Evolutionary conservation across 2,888 invertebrate species (phyloP).

Genomic region (Linnaemya vulpina): DNA sequence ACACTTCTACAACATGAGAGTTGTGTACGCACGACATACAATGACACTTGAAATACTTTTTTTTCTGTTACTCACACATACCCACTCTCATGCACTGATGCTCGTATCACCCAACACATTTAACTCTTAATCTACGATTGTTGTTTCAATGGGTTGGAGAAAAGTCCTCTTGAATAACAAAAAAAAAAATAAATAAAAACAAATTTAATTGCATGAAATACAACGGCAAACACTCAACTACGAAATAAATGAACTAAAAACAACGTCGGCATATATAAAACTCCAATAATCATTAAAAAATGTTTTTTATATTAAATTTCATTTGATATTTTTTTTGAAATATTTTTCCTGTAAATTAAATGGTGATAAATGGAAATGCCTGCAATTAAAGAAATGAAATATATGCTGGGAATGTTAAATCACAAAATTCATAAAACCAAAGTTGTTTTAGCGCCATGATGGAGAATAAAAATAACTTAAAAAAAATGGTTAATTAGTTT

Average conservation of each 20-base stretch:
- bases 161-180: background rate
- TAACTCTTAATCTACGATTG: constrained; percentile 45
- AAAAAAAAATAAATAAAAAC: constrained; percentile 18
- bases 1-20: background rate
- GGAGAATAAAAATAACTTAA: background rate
- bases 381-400: constrained; percentile 57
- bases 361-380: constrained; percentile 51
- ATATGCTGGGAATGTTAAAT: constrained; percentile 26
- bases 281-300: constrained; percentile 57
- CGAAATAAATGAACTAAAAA: constrained; percentile 34
- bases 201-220: constrained; percentile 3
- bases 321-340: background rate
- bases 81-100: background rate
- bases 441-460: background rate
- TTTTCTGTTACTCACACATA: background rate
- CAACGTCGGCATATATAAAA: constrained; percentile 16
- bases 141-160: constrained; percentile 6
- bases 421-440: constrained; percentile 41
- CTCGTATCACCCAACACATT: constrained; percentile 12
- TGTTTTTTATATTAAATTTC: constrained; percentile 33
- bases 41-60: constrained; percentile 28
- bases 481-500: background rate
- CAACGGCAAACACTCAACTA: constrained; percentile 7
- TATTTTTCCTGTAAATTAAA: constrained; percentile 47
- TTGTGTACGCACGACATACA: constrained; percentile 19